Conservation (phyloP, 2,888 invertebrate species). For the Hirtodrosophila cameraria region DNA sequence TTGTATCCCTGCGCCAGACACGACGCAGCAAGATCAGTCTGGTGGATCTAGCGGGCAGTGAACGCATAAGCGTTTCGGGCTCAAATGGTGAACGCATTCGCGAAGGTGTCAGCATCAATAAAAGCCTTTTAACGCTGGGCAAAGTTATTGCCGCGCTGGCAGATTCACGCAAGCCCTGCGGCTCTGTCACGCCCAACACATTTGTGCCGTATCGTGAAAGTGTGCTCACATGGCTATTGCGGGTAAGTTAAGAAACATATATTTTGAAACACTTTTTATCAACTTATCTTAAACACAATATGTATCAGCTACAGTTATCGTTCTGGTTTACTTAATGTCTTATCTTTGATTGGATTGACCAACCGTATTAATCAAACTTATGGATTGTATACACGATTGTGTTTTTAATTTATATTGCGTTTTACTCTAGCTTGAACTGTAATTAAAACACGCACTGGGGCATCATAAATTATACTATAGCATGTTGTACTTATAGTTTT, state of each 20-base stretch:
- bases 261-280: conserved; percentile 12
- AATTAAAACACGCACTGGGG: too few relatives aligned
- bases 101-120: conserved; percentile 90
- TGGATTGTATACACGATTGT: conserved; percentile 14
- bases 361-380: neutral
- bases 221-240: conserved; percentile 90
- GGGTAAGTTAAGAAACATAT: conserved; percentile 85
- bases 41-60: conserved; percentile 93
- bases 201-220: conserved; percentile 93
- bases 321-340: conserved; percentile 32
- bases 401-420: too few relatives aligned
- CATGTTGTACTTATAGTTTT: too few relatives aligned
- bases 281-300: conserved; percentile 18
- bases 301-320: conserved; percentile 7
- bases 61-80: conserved; percentile 88
- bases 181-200: conserved; percentile 79
- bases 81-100: conserved; percentile 88
- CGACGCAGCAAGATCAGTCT: conserved; percentile 90
- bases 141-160: conserved; percentile 91
- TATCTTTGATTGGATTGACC: conserved; percentile 17
- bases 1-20: conserved; percentile 70
- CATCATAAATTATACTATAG: too few relatives aligned
- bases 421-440: neutral
- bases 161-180: conserved; percentile 85
- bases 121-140: conserved; percentile 90